Percentiles rank a stretch among this genome's conserved stretches.
Evolutionary conservation across 2,113 vertebrate species (phyloP).

Genomic region (Cygnus atratus): DNA sequence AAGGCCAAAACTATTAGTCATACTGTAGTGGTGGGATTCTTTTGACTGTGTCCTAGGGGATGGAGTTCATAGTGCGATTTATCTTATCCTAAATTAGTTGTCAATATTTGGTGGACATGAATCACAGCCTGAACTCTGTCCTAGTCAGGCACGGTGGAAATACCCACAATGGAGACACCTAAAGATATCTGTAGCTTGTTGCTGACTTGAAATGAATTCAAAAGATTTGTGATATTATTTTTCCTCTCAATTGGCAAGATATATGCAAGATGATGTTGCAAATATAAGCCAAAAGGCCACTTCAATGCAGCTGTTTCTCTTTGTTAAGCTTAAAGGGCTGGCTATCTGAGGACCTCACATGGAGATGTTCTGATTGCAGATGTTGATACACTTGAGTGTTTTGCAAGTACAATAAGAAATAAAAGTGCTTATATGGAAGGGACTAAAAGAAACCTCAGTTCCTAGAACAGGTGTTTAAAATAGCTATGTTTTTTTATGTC

Average conservation of each 20-base stretch:
- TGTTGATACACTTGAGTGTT: background rate
- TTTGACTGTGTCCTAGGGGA: background rate
- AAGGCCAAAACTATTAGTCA: background rate
- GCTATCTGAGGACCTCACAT: background rate
- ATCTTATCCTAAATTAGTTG: background rate
- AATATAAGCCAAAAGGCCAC: background rate
- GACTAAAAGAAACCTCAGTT: background rate
- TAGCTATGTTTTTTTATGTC: background rate
- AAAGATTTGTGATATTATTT: background rate
- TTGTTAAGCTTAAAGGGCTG: background rate
- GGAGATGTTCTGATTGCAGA: background rate
- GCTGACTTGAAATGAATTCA: background rate
- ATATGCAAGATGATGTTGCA: background rate
- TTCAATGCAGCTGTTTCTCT: background rate
- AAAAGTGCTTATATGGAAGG: background rate
- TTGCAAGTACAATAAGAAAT: background rate
- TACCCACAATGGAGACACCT: rapidly evolving
- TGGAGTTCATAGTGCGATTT: background rate
- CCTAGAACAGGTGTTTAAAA: constrained; percentile 28
- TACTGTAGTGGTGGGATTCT: background rate
- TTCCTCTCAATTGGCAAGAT: background rate
- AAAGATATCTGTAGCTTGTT: background rate
- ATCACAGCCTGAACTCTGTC: background rate
- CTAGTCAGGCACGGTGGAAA: background rate
- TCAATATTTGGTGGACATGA: background rate